Conservation (phyloP, 2,797 vertebrate genomes). For the Sparus aurata region DNA sequence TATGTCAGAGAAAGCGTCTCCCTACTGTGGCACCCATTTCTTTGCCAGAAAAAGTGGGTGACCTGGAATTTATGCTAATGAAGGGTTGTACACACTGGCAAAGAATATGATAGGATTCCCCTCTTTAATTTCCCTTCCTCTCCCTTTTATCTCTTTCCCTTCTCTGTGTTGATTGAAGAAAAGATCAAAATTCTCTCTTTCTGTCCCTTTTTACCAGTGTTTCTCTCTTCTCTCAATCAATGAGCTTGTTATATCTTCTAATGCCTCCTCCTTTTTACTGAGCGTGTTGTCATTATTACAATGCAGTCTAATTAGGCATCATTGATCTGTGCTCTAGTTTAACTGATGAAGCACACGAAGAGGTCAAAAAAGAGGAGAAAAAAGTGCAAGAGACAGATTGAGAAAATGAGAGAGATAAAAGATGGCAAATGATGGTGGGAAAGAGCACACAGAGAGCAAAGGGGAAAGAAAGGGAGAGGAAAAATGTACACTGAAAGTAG, state of each 20-base stretch:
- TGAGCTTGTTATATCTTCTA: constrained; percentile 18
- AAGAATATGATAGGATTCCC: constrained; percentile 77
- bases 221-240: constrained; percentile 16
- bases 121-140: constrained; percentile 56
- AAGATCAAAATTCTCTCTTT: constrained; percentile 39
- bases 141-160: constrained; percentile 42
- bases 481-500: constrained; percentile 14
- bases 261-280: constrained; percentile 23
- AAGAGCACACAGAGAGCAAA: background rate
- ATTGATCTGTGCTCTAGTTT: constrained; percentile 38
- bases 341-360: constrained; percentile 24
- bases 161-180: constrained; percentile 42
- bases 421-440: background rate
- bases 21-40: constrained; percentile 70
- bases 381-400: background rate
- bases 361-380: constrained; percentile 22
- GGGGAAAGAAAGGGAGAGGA: constrained; percentile 10
- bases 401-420: background rate
- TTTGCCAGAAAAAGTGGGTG: constrained; percentile 84
- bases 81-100: constrained; percentile 74
- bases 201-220: background rate
- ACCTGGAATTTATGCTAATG: constrained; percentile 86
- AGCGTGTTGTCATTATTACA: constrained; percentile 33
- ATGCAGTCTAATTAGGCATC: constrained; percentile 28
- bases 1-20: constrained; percentile 72